Conservation (phyloP, 1,140 invertebrate species). For the Neomicropteryx cornuta region DNA sequence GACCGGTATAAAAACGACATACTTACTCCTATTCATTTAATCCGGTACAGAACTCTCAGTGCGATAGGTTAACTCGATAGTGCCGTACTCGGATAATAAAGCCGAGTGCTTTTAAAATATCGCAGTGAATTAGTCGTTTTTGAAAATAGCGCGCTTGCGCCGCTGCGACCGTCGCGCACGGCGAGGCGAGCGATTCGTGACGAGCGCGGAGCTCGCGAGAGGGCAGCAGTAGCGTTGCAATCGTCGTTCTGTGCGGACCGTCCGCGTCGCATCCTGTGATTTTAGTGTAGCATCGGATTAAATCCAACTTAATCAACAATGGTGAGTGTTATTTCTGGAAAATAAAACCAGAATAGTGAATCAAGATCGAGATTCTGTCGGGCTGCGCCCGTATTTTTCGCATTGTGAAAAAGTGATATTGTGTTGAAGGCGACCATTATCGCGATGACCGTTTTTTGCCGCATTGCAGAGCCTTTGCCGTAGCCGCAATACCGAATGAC, state of each 20-base stretch:
- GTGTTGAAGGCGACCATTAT: slow-evolving; percentile 42
- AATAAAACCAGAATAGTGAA: slow-evolving; percentile 27
- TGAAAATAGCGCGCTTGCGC: slow-evolving; percentile 17
- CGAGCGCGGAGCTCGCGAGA: slow-evolving; percentile 35
- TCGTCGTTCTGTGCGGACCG: slow-evolving; percentile 39
- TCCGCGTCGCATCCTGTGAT: slow-evolving; percentile 39
- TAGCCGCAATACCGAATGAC: slow-evolving; percentile 12
- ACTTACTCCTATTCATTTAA: slow-evolving; percentile 37
- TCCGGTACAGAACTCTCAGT: slow-evolving; percentile 34
- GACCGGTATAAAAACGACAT: slow-evolving; percentile 40
- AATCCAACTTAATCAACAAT: slow-evolving; percentile 46
- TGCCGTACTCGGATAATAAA: slow-evolving; percentile 11
- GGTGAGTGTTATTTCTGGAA: slow-evolving; percentile 42
- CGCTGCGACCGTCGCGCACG: slow-evolving; percentile 16
- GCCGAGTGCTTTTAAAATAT: background rate
- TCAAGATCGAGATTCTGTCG: slow-evolving; percentile 17
- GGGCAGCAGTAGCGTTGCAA: slow-evolving; percentile 44
- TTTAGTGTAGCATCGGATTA: slow-evolving; percentile 42
- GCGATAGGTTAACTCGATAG: slow-evolving; percentile 22
- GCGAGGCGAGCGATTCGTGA: slow-evolving; percentile 18
- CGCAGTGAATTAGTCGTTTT: slow-evolving; percentile 13
- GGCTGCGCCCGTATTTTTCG: slow-evolving; percentile 29
- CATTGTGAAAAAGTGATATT: slow-evolving; percentile 36
- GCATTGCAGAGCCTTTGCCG: slow-evolving; percentile 33
- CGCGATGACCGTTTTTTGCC: slow-evolving; percentile 40